phyloP scores from a whole-genome alignment of 2,888 invertebrate species.

The Resseliella maxima region DNA sequence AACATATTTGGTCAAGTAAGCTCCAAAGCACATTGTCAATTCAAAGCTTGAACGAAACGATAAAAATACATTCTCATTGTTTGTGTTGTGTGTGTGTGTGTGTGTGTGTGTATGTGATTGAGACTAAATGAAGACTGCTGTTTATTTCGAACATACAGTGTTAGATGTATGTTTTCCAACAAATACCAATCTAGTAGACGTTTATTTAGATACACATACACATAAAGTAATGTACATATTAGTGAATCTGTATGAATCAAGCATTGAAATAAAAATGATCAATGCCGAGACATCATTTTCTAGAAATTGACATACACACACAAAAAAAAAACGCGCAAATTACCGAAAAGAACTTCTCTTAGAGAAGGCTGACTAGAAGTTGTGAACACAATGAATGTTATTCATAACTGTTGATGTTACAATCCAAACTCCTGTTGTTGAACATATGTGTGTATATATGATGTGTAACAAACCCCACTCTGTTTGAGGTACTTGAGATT shows the following conservation, averaged over 20 bases:
- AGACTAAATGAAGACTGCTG: neutral
- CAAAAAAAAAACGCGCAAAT: neutral
- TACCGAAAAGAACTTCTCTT: neutral
- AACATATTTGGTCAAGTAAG: neutral
- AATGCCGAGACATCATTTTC: neutral
- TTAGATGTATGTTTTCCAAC: neutral
- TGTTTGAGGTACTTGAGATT: neutral
- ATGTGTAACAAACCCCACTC: neutral
- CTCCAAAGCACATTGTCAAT: neutral
- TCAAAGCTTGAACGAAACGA: neutral
- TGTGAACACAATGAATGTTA: neutral
- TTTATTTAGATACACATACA: neutral
- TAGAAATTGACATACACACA: neutral
- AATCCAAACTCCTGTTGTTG: neutral
- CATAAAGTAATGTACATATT: neutral
- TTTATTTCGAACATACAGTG: neutral
- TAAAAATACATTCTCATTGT: too few species aligned
- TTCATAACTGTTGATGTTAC: neutral
- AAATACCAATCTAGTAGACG: neutral
- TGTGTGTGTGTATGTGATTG: too few species aligned
- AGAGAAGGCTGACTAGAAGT: slow-evolving; percentile 37
- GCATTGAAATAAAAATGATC: neutral
- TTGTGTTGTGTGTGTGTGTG: too few species aligned
- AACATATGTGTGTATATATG: too few species aligned
- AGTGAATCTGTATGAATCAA: neutral